Conservation (phyloP, 2,113 vertebrate genomes). For the Smithornis capensis region DNA sequence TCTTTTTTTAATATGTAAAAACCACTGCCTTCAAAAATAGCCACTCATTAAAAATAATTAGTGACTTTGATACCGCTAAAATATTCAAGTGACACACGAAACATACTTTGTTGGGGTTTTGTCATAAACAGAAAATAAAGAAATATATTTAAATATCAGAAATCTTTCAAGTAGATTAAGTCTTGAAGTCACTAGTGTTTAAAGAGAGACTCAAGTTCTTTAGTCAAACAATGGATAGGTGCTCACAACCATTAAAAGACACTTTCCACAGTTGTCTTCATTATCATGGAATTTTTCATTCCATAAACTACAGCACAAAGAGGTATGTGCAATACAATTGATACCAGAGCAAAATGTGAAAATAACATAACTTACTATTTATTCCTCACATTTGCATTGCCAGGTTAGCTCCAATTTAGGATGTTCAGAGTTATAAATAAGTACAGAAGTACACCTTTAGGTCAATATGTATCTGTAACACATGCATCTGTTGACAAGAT, state of each 20-base stretch:
- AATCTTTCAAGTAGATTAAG: neutral
- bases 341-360: neutral
- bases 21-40: neutral
- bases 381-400: neutral
- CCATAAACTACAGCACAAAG: neutral
- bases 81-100: neutral
- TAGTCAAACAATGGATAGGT: neutral
- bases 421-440: neutral
- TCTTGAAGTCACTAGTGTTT: neutral
- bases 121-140: neutral
- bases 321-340: neutral
- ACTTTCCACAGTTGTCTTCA: neutral
- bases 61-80: neutral
- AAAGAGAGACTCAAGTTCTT: neutral
- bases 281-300: neutral
- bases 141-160: neutral
- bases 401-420: neutral
- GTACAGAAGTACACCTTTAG: neutral
- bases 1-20: constrained; percentile 11
- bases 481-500: neutral
- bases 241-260: neutral
- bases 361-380: neutral
- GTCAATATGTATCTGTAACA: neutral
- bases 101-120: neutral
- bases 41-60: constrained; percentile 27